Percentiles rank a stretch among this genome's conserved stretches.
phyloP scores from a whole-genome alignment of 2,888 invertebrate species.

The Hyles lineata region DNA sequence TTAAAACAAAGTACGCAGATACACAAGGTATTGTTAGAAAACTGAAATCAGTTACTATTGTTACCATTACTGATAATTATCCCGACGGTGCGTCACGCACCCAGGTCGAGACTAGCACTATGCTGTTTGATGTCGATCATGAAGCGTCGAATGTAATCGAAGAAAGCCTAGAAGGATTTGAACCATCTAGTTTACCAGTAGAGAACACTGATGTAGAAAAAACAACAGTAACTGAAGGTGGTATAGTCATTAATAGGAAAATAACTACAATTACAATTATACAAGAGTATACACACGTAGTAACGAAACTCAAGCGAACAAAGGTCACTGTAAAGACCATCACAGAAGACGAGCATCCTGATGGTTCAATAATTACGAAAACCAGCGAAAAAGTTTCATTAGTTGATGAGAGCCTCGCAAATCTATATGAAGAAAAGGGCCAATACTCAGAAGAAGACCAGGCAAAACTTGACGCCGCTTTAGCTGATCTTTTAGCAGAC shows the following conservation, averaged over 20 bases:
- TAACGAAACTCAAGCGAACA: constrained; percentile 55
- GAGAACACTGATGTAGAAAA: constrained; percentile 59
- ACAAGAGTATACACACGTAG: constrained; percentile 57
- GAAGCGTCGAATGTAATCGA: constrained; percentile 41
- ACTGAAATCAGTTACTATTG: constrained; percentile 45
- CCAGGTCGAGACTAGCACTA: constrained; percentile 48
- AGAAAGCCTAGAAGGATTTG: constrained; percentile 55
- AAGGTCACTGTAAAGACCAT: constrained; percentile 67
- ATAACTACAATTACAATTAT: constrained; percentile 60
- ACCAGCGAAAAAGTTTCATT: constrained; percentile 70
- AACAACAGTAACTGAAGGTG: constrained; percentile 59
- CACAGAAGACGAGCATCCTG: constrained; percentile 72
- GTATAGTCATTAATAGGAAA: constrained; percentile 61
- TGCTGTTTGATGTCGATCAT: constrained; percentile 40
- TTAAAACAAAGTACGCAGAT: constrained; percentile 46
- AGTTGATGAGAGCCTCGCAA: constrained; percentile 51
- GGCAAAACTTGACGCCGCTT: constrained; percentile 48
- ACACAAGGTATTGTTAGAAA: constrained; percentile 42
- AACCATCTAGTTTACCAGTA: constrained; percentile 52
- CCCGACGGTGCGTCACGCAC: constrained; percentile 50
- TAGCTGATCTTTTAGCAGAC: constrained; percentile 49
- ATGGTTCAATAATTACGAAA: constrained; percentile 69
- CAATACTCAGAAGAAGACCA: constrained; percentile 33
- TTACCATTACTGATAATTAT: constrained; percentile 50
- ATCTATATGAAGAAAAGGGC: background rate